phyloP scores from a whole-genome alignment of 2,113 vertebrate genomes.

The Craseonycteris thonglongyai region DNA sequence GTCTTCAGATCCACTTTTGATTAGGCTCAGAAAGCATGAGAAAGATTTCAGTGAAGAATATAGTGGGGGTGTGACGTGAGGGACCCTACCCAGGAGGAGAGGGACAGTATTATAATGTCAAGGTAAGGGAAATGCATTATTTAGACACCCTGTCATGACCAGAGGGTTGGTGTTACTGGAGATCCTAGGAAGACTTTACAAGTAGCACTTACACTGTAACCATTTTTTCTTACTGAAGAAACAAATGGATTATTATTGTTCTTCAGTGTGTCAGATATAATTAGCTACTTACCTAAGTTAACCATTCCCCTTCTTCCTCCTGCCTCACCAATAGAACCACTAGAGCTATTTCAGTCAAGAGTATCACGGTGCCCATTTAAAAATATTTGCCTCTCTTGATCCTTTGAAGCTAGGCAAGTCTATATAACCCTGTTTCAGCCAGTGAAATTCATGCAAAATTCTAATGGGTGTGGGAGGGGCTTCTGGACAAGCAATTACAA shows the following conservation, averaged over 20 bases:
- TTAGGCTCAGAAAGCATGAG: not conserved
- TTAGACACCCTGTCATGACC: not conserved
- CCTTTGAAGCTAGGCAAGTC: not conserved
- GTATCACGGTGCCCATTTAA: not conserved
- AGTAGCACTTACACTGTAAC: not conserved
- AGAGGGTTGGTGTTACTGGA: not conserved
- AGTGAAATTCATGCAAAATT: not conserved
- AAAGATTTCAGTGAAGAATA: not conserved
- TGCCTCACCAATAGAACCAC: not conserved
- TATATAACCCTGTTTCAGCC: not conserved
- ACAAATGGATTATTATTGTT: not conserved
- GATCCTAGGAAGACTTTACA: not conserved
- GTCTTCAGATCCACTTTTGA: not conserved
- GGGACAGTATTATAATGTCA: not conserved
- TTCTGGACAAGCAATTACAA: not conserved
- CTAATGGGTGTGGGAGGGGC: not conserved
- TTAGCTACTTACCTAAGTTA: not conserved
- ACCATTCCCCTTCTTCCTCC: not conserved
- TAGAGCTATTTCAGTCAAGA: not conserved
- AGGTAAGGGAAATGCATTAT: not conserved
- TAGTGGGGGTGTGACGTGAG: rapidly evolving
- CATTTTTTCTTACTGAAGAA: not conserved
- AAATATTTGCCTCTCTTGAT: not conserved
- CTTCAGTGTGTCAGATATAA: not conserved
- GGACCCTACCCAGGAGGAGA: not conserved